Conservation (phyloP, 2,888 invertebrate genomes). For the Xylota sylvarum region DNA sequence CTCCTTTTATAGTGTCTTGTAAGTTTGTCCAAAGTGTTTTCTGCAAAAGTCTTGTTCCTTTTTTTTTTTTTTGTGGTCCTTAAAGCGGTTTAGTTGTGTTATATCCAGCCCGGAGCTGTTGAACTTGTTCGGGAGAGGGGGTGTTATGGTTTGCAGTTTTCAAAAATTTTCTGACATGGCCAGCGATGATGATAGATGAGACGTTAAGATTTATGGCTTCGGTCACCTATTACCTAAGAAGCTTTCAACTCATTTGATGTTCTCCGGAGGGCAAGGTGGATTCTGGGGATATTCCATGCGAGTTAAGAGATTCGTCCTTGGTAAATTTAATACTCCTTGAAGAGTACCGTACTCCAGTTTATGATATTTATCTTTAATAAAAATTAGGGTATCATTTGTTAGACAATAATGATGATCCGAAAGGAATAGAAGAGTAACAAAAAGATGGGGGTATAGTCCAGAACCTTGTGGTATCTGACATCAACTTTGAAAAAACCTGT, state of each 20-base stretch:
- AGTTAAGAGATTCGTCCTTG: too few species aligned
- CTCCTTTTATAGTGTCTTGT: constrained; percentile 76
- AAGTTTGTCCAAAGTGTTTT: constrained; percentile 59
- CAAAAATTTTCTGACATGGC: constrained; percentile 21
- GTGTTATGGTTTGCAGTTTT: constrained; percentile 58
- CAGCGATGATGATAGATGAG: constrained; percentile 18
- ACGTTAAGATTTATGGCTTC: constrained; percentile 24
- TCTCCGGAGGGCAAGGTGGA: not conserved
- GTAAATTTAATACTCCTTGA: too few species aligned
- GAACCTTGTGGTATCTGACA: too few species aligned
- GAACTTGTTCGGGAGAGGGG: not conserved
- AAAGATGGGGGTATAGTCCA: too few species aligned
- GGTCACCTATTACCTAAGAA: constrained; percentile 25
- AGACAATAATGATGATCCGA: too few species aligned
- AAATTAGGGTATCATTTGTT: too few species aligned
- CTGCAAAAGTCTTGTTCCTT: not conserved
- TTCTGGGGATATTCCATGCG: too few species aligned
- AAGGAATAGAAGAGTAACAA: too few species aligned
- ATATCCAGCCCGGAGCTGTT: constrained; percentile 51
- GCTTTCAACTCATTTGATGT: not conserved
- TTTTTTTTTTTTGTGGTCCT: constrained; percentile 19
- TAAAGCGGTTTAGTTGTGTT: constrained; percentile 60
- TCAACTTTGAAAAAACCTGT: too few species aligned
- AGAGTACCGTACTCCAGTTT: too few species aligned
- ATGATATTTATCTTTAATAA: too few species aligned